Evolutionary conservation across 2,888 invertebrate genomes (phyloP), one percentile per base, ranked within the genome.

Genomic region (Chouioia cunea): DNA sequence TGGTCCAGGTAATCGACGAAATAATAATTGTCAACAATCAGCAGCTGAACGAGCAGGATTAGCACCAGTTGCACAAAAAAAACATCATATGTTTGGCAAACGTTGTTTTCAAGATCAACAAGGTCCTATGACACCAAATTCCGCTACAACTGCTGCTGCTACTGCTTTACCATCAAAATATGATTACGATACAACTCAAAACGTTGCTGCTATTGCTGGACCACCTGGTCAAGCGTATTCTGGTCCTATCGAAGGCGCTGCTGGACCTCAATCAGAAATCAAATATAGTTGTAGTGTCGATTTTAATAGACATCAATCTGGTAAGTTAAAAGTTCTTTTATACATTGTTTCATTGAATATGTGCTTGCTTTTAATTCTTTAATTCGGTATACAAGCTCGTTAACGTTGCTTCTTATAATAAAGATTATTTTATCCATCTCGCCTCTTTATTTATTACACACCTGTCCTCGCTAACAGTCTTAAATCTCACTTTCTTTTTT

Each of bases 41-140:
- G 54, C 52, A n/a, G 57, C 63, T 1, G 59, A 48, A 6, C 60
- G 65, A 15, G 53, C 46, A 0, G 67, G 70, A 14, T 67, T 76
- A 72, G 88, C 90, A 76, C 90, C 91, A 44, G 92, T 92, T 54
- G 93, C 93, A 0, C 95, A 96, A 86, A 96, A 96, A 87, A 96
- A 96, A 84, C 95, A 96, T 82, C 96, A 96, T 79, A 93, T 96
- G 92, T 96, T 94, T 82, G 96, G 95, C 8, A 95, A 96, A 84
- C 87, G 96, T 77, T 94, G 93, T 86, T 92, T 94, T 80, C 94
- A 94, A 86, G 95, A 85, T 67, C 84, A 84, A 75, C 84, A 84
- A 76, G 81, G 81, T 48, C 79, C 76, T 50, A 76, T 74, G 50
- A 79, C 71, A 10, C 77, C 78, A n/a, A n/a, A n/a, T n/a, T n/a